phyloP scores from a whole-genome alignment of 2,797 vertebrate genomes.

The Anguilla marmorata region DNA sequence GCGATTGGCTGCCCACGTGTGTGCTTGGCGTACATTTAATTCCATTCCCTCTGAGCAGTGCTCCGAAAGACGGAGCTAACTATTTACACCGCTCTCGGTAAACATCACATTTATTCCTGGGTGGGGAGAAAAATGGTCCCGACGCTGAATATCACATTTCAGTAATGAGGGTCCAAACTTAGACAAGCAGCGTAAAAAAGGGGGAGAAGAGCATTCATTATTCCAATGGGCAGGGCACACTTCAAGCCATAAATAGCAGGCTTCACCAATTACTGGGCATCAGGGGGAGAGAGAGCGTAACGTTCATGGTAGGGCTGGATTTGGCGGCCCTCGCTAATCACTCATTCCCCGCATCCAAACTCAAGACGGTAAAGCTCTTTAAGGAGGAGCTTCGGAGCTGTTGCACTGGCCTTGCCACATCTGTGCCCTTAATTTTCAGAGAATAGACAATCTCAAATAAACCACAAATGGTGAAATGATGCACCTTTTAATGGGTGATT shows the following conservation, averaged over 20 bases:
- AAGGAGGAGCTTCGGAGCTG: background rate
- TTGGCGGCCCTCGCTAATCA: slow-evolving; percentile 3
- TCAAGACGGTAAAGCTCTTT: background rate
- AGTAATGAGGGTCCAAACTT: slow-evolving; percentile 18
- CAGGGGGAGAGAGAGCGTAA: background rate
- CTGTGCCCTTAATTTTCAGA: background rate
- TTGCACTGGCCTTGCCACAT: slow-evolving; percentile 1
- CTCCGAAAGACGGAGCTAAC: slow-evolving; percentile 4
- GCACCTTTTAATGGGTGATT: background rate
- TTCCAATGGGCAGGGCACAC: slow-evolving; percentile 36
- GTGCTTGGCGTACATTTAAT: background rate
- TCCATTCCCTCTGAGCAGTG: background rate
- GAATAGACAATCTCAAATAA: too few species aligned
- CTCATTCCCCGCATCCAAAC: background rate
- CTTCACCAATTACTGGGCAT: slow-evolving; percentile 37
- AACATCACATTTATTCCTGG: slow-evolving; percentile 17
- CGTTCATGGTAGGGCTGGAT: slow-evolving; percentile 21
- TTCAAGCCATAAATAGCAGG: slow-evolving; percentile 35
- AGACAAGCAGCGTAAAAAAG: background rate
- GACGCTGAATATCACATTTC: slow-evolving; percentile 17
- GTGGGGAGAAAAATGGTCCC: background rate
- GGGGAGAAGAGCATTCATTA: slow-evolving; percentile 40
- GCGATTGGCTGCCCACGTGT: background rate
- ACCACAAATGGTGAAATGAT: background rate
- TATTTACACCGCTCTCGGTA: slow-evolving; percentile 29